Evolutionary conservation across 2,113 vertebrate genomes (phyloP), one percentile per base, ranked within the genome.

Genomic region (Ochotona curzoniae): DNA sequence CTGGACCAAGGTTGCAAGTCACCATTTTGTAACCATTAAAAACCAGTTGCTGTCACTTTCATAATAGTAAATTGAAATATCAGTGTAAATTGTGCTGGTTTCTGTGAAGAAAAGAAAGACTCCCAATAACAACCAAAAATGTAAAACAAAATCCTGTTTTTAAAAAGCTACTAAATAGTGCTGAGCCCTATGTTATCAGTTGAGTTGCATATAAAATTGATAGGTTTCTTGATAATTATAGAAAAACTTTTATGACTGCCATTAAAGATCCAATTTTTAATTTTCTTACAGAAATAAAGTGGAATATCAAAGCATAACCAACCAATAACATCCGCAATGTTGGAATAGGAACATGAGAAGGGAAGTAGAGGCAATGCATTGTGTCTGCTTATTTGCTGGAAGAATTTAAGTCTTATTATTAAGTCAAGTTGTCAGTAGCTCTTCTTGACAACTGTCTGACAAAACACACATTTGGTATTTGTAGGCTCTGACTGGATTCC

Each of bases 11-110:
- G 96, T 89, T 97, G 97, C 83, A 93, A 98, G 97, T 97, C 98
- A 98, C 97, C 98, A 97, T 98, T 97, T 97, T 97, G 97, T 96
- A 97, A 97, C 98, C 98, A 98, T 98, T 98, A 97, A 98, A 98
- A 98, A 98, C 97, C 97, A 98, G 97, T 98, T 98, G 97, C 96
- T 97, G 20, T 97, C 94, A 92, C 96, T 97, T 97, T 98, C 96
- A 80, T 91, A 75, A 95, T 96, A 97, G 97, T 96, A 98, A 97
- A 98, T 97, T 97, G 97, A 98, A 98, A 98, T 96, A 98, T 97
- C 97, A 97, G 93, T 96, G 90, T 47, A 75, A 96, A 96, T 71
- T 1, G 0, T 79, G 85, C 89, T 92, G 87, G 91, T 97, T 93
- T 94, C 81, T 57, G 93, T 90, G 97, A 60, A 38, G 95, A 88